phyloP scores from a whole-genome alignment of 1,140 invertebrate species.

The Caenorhabditis remanei region DNA sequence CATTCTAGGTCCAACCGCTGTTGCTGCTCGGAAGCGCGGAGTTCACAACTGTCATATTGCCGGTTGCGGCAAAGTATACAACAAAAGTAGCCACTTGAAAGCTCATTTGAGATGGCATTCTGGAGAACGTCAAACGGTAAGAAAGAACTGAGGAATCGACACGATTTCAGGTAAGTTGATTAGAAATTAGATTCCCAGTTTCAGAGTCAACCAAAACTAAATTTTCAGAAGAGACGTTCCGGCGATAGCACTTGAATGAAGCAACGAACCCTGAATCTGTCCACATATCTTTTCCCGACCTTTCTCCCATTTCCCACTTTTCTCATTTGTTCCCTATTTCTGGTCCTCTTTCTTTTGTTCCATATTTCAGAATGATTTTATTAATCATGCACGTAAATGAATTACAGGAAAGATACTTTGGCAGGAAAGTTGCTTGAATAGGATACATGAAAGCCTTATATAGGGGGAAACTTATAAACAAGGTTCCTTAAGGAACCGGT shows the following conservation, averaged over 20 bases:
- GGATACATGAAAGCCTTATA: too few species aligned
- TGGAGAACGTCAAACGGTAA: constrained; percentile 82
- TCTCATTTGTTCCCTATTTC: neutral
- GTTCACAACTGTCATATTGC: constrained; percentile 95
- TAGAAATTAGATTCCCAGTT: too few species aligned
- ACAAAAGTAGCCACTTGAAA: constrained; percentile 94
- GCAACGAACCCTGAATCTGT: neutral
- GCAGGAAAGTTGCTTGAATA: too few species aligned
- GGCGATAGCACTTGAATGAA: neutral
- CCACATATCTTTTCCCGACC: neutral
- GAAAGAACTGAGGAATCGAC: constrained; percentile 74
- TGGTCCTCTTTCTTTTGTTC: neutral
- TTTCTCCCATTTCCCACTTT: neutral
- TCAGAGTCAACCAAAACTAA: too few species aligned
- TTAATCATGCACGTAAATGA: too few species aligned
- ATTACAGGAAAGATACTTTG: too few species aligned
- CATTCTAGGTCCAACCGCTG: constrained; percentile 59
- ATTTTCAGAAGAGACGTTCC: neutral
- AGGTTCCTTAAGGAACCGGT: too few species aligned
- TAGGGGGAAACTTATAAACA: too few species aligned
- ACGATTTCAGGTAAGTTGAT: neutral
- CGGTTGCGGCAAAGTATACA: constrained; percentile 96
- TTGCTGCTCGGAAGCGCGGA: constrained; percentile 68
- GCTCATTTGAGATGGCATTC: constrained; percentile 80
- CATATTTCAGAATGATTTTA: neutral